phyloP scores from a whole-genome alignment of 1,140 invertebrate genomes.

The Belonocnema kinseyi region DNA sequence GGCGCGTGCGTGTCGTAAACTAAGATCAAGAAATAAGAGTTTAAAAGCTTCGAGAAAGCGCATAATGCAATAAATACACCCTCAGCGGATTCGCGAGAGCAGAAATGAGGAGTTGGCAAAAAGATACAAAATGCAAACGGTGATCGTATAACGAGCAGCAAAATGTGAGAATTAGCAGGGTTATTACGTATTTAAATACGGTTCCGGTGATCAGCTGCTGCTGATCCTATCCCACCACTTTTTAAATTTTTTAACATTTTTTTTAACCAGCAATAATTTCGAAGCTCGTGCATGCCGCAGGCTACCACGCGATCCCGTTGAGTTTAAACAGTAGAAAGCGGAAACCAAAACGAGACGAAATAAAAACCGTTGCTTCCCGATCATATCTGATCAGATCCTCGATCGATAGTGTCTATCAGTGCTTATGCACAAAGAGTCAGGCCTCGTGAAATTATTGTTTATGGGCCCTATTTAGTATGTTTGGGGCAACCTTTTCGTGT shows the following conservation, averaged over 20 bases:
- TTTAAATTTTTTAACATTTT: not conserved
- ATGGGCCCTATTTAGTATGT: not conserved
- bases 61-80: slow-evolving; percentile 43
- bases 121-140: slow-evolving; percentile 32
- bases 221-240: slow-evolving; percentile 20
- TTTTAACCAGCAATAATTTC: slow-evolving; percentile 43
- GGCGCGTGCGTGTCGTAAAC: slow-evolving; percentile 14
- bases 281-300: slow-evolving; percentile 55
- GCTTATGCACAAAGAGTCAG: not conserved
- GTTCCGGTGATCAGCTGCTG: slow-evolving; percentile 68
- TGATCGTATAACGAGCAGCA: slow-evolving; percentile 46
- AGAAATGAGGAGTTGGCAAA: slow-evolving; percentile 6
- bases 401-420: slow-evolving; percentile 16
- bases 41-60: slow-evolving; percentile 42
- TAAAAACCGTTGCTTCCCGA: slow-evolving; percentile 52
- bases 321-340: slow-evolving; percentile 40
- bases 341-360: slow-evolving; percentile 47
- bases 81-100: not conserved
- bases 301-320: slow-evolving; percentile 56
- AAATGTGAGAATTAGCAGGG: slow-evolving; percentile 51
- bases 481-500: not conserved
- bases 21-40: slow-evolving; percentile 15
- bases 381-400: slow-evolving; percentile 19
- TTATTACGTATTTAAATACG: slow-evolving; percentile 66
- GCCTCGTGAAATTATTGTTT: not conserved